phyloP scores from a whole-genome alignment of 1,140 invertebrate genomes.

The Archivesica marissinica region DNA sequence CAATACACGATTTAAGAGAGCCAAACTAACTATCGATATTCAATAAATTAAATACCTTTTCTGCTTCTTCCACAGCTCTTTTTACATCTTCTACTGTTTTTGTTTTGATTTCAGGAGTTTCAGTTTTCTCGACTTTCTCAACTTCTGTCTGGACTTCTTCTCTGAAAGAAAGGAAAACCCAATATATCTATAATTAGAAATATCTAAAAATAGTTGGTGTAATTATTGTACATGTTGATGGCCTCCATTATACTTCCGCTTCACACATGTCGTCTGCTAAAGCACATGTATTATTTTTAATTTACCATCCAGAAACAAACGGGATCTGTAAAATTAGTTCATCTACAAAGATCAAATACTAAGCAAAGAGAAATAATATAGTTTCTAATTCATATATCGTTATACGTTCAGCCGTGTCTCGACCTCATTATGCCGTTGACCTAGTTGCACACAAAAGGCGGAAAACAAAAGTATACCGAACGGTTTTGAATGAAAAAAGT shows the following conservation, averaged over 20 bases:
- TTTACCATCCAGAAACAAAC: too few relatives aligned
- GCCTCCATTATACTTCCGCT: not conserved
- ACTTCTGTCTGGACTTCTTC: slow-evolving; percentile 56
- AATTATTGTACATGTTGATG: not conserved
- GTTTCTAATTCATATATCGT: too few relatives aligned
- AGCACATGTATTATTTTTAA: not conserved
- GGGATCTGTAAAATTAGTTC: too few relatives aligned
- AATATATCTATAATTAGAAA: slow-evolving; percentile 6
- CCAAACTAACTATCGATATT: too few relatives aligned
- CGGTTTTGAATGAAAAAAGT: too few relatives aligned
- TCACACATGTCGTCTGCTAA: slow-evolving; percentile 39
- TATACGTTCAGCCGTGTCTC: not conserved
- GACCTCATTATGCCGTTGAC: slow-evolving; percentile 47
- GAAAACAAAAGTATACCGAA: slow-evolving; percentile 5
- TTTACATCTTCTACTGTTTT: slow-evolving; percentile 60
- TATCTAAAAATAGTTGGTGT: slow-evolving; percentile 29
- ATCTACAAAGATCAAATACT: too few relatives aligned
- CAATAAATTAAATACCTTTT: slow-evolving; percentile 50
- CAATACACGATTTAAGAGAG: too few relatives aligned
- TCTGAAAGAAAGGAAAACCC: slow-evolving; percentile 35
- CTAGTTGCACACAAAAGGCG: slow-evolving; percentile 35
- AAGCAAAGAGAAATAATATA: too few relatives aligned
- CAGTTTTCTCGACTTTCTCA: slow-evolving; percentile 44
- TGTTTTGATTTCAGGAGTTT: slow-evolving; percentile 55
- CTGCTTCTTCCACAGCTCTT: slow-evolving; percentile 51